Conservation (phyloP, 1,140 invertebrate species). For the Bombyx mandarina region DNA sequence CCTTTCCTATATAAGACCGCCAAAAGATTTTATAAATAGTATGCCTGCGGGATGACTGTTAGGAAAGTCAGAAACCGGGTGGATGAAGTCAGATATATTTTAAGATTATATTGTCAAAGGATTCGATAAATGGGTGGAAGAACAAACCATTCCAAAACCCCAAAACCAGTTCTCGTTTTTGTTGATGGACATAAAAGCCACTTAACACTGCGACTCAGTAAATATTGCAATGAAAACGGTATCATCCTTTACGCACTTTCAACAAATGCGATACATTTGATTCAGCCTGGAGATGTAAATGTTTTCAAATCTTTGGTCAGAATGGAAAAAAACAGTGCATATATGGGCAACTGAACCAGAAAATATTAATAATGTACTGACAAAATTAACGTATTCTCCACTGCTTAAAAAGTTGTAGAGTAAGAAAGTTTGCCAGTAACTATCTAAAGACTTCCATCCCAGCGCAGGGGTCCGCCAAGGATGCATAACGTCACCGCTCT, state of each 20-base stretch:
- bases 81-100: conserved; percentile 53
- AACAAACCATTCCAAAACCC: conserved; percentile 27
- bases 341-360: no score
- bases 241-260: conserved; percentile 36
- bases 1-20: not conserved
- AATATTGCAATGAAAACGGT: conserved; percentile 45
- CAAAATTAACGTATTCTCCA: no score
- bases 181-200: conserved; percentile 55
- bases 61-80: conserved; percentile 43
- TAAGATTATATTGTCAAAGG: conserved; percentile 54
- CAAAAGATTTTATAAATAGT: conserved; percentile 10
- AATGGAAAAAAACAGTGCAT: conserved; percentile 4
- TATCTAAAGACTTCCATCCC: conserved; percentile 13
- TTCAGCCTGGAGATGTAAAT: conserved; percentile 19
- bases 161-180: conserved; percentile 36
- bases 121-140: conserved; percentile 28
- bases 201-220: conserved; percentile 31
- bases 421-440: no score
- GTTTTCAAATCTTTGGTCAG: conserved; percentile 22
- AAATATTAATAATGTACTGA: no score
- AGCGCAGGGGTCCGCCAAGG: conserved; percentile 15
- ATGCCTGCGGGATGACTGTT: conserved; percentile 16
- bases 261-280: conserved; percentile 14
- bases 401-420: no score
- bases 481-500: conserved; percentile 17